Percentiles rank a stretch among this genome's conserved stretches.
Conservation (phyloP, 2,113 vertebrate species). For the Forbesichthys papilliferus region DNA sequence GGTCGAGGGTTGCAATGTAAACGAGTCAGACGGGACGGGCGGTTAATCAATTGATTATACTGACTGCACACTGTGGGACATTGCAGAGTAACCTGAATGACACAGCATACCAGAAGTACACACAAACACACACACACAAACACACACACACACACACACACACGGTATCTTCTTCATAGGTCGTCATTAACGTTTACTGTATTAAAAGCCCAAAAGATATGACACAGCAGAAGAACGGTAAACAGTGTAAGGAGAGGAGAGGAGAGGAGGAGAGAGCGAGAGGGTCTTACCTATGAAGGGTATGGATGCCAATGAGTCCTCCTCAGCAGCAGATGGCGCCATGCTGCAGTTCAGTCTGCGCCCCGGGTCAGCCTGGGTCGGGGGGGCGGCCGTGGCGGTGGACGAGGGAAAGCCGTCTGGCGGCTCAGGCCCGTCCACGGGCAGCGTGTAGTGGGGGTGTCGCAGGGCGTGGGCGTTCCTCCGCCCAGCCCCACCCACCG, state of each 20-base stretch:
- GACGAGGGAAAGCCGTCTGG: slow-evolving; percentile 31
- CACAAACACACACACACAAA: slow-evolving; percentile 21
- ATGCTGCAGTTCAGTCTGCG: slow-evolving; percentile 74
- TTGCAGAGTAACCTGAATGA: neutral
- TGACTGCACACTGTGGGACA: too few relatives aligned
- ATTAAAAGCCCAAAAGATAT: too few relatives aligned
- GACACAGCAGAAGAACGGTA: too few relatives aligned
- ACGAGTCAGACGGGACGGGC: too few relatives aligned
- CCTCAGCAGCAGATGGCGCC: slow-evolving; percentile 80
- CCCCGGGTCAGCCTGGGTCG: slow-evolving; percentile 44
- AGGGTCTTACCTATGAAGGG: slow-evolving; percentile 91
- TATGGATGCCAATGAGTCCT: slow-evolving; percentile 94
- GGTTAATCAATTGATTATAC: too few relatives aligned
- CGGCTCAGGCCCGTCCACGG: slow-evolving; percentile 80
- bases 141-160: slow-evolving; percentile 16
- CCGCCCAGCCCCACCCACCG: slow-evolving; percentile 69
- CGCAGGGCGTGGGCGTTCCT: slow-evolving; percentile 77
- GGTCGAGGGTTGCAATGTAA: too few relatives aligned
- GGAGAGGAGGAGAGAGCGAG: slow-evolving; percentile 40
- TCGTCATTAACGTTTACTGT: too few relatives aligned
- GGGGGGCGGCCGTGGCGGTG: slow-evolving; percentile 32
- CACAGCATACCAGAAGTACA: neutral
- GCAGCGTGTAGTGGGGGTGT: slow-evolving; percentile 84
- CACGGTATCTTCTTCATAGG: neutral
- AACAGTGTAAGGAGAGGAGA: slow-evolving; percentile 27